A percentile compares a stretch with the other conserved stretches of the same genome.
Evolutionary conservation across 1,140 invertebrate species (phyloP).

Genomic region (Micrasema minimum): DNA sequence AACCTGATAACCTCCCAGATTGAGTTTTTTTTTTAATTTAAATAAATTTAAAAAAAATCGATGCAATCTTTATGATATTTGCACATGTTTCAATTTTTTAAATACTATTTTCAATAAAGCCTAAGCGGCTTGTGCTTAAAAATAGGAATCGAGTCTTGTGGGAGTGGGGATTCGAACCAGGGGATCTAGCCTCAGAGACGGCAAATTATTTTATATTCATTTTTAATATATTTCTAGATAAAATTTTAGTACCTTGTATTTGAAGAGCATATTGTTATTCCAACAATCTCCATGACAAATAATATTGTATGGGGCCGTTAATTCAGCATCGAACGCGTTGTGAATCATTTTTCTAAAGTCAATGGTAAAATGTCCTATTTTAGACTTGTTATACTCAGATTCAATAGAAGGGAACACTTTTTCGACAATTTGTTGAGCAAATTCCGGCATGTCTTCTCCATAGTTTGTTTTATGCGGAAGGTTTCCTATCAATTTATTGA

Average conservation of each 20-base stretch:
- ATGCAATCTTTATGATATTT: too few species aligned
- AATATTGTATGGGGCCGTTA: constrained; percentile 60
- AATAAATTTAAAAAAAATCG: too few species aligned
- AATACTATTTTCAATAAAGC: too few species aligned
- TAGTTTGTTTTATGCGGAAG: constrained; percentile 2
- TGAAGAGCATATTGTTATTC: constrained; percentile 69
- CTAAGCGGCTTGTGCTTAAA: too few species aligned
- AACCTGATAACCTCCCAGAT: too few species aligned
- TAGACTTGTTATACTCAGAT: background rate
- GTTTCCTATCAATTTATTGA: constrained; percentile 12
- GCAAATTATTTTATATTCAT: background rate
- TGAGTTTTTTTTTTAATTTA: too few species aligned
- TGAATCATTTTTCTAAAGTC: background rate
- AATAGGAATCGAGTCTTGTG: too few species aligned
- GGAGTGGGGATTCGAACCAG: too few species aligned
- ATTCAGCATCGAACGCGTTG: constrained; percentile 3
- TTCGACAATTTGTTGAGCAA: background rate
- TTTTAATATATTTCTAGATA: too few species aligned
- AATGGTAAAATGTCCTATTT: constrained; percentile 9
- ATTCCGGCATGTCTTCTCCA: background rate
- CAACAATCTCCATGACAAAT: constrained; percentile 69
- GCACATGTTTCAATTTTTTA: too few species aligned
- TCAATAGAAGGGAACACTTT: constrained; percentile 3
- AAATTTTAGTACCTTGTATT: constrained; percentile 58
- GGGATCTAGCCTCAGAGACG: too few species aligned